Evolutionary conservation across 2,888 invertebrate species (phyloP), one percentile per base, ranked within the genome.

Genomic region (Scaptomyza reducta): DNA sequence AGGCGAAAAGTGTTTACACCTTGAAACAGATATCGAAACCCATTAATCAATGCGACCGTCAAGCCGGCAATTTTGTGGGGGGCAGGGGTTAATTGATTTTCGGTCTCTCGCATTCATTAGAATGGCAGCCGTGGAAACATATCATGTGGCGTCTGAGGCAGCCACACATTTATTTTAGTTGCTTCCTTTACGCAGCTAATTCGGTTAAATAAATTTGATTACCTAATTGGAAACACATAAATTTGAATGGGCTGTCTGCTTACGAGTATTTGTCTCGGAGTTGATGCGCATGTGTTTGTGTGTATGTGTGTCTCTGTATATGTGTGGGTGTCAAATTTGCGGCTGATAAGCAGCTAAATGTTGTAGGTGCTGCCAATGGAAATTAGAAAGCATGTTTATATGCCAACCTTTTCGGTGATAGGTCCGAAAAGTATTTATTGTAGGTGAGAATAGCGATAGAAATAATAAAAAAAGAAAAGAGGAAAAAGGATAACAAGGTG

Each of bases 221-320:
- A 73, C 67, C 83, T 86, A 88, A 88, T 83, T 83, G 82, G 80
- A 83, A 79, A 72, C 77, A 83, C 82, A 83, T 83, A 86, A 88
- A 86, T 88, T 83, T 74, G 56, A 70, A 79, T 60, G 63, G 70
- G 10, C 76, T 68, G 54, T 59, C 63, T 59, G 50, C 41, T 45
- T 27, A 6, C 44, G 29, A 40, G 38, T 61, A 69, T 85, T 78
- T 74, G 60, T 53, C 44, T 54, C 51, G 46, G 45, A 55, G 44
- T 46, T 45, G 41, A 35, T 41, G 49, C 40, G 50, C 46, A 1
- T 47, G 33, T 54, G 25, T 16, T 10, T 40, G 53, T 13, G 27
- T 41, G 58, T 13, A 22, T 41, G 58, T 49, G 13, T 13, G 27
- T 35, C 53, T 22, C 22, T 22, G 22, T 49, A 10, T 10, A 29